These are phyloP conservation scores for Chiloscyllium punctatum DNA, from an alignment of 2,797 vertebrate genomes.

Conservation along the genomic window DNA sequence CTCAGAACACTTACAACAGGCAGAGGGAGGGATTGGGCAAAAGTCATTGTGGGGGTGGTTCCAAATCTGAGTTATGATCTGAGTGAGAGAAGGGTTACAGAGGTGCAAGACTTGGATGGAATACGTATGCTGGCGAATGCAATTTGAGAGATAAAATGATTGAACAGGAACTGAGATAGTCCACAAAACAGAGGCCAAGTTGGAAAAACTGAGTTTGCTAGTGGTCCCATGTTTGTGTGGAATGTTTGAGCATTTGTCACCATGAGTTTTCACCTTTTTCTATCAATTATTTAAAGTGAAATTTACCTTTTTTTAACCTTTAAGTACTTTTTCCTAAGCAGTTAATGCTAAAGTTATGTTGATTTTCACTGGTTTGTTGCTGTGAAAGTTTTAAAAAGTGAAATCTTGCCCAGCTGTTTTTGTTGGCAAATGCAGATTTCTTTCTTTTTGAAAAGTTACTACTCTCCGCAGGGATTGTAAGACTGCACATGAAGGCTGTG, in stretches of 20 bases:
- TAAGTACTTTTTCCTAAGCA: too few relatives aligned
- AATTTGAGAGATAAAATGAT: background rate
- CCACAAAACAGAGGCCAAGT: too few relatives aligned
- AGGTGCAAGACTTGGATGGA: background rate
- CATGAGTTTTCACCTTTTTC: background rate
- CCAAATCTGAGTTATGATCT: background rate
- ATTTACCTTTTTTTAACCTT: too few relatives aligned
- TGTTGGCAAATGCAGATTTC: too few relatives aligned
- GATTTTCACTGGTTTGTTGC: too few relatives aligned
- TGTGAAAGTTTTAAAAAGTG: too few relatives aligned
- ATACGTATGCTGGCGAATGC: background rate
- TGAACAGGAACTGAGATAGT: too few relatives aligned
- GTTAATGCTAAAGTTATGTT: too few relatives aligned
- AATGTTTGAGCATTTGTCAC: background rate
- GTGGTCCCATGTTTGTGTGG: background rate
- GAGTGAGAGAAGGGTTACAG: background rate
- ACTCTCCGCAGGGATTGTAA: too few relatives aligned
- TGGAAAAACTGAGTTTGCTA: background rate
- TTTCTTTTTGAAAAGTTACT: too few relatives aligned
- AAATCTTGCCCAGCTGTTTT: too few relatives aligned
- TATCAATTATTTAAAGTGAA: background rate
- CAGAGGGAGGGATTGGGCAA: background rate
- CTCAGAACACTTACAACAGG: background rate
- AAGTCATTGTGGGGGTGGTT: background rate
- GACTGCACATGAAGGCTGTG: background rate